Base-by-base conservation (phyloP, 30 jellyfish, hydroid and myxozoan species). In the Hydractinia echinata region DNA sequence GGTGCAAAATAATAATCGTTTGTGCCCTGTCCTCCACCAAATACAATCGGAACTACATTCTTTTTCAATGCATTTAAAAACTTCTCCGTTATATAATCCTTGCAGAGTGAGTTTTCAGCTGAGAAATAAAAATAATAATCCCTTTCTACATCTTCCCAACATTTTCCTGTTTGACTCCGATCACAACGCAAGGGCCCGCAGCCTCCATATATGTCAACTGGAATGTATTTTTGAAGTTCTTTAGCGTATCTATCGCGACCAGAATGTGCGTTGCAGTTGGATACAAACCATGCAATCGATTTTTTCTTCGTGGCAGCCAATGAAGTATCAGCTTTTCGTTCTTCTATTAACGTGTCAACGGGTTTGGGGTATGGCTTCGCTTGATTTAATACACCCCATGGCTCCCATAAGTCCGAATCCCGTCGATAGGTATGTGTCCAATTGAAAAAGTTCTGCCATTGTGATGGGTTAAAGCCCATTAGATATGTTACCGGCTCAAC, bases 121-220 rank as follows among this genome's bases (percentile, higher is more conserved):
- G 85, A 44, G 56, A 81, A 81, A 54, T 81, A 81, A 49, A 81
- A 81, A 14, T 81, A 18, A 53, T 81, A 81, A 30, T 81, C 72
- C 4, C 67, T 66, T 18, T 67, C 54, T 7, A 81, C 49, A 8
- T 64, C 7, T 13, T 66, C 71, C 52, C 86, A 81, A 11, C 81
- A 52, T 55, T 54, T 60, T 18, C 50, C 81, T 7, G 11, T 58
- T 10, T 10, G 16, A 39, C 53, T 64, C 14, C 86, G 85, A 6
- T 64, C 66, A 7, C 61, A 19, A 19, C 18, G 15, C 16, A 19
- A 15, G 18, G 61, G 13, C 11, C 81, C 84, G 72, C 88, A 81
- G n/a, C 85, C 53, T 7, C 88, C 88, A 50, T 81, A 81, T 5
- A 81, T 51, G 67, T 81, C 88, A 44, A 81, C 88, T 0, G 81